Base-by-base conservation (phyloP, 2,113 vertebrate species). In the Hyaena hyaena region DNA sequence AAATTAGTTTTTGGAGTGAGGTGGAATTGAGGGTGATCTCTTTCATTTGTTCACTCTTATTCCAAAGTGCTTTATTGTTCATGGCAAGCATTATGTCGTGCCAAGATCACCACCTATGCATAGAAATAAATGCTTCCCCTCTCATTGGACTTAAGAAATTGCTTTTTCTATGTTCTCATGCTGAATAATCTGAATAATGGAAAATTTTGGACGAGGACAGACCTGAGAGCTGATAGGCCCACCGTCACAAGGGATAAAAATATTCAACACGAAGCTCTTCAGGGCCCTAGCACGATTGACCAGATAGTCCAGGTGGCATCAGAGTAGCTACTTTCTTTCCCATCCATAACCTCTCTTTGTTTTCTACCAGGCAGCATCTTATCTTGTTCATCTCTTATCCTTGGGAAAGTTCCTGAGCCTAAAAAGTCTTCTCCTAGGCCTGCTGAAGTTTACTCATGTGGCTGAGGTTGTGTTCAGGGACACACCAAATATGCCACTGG, bases 401-500 rank as follows among this genome's bases (percentile, higher is more conserved):
- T 74, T 53, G 39, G 14, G 58, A 48, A 79, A 26, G 4, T 63
- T 77, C 58, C 85, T 87, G 80, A 86, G 0, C 69, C 61, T 95
- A 82, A 26, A 14, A 95, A 96, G 71, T 65, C 73, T 90, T 84
- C 58, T n/a, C 23, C 26, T 24, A 10, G 11, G 39, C 4, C 61
- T 71, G n/a, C 31, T 95, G 86, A 92, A 71, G 28, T 39, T 90
- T 50, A 65, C 7, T 7, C 61, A 69, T 4, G 14, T 68, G 97
- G 93, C 95, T 74, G 84, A 81, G 90, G 95, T 88, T 77, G 43
- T 82, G 23, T 7, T 79, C 65, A 69, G 1, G 7, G 66, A 93
- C 66, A 97, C 77, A 61, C 50, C 17, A 65, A 35, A n/a, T 85
- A 84, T 81, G 92, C 24, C 93, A 83, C 66, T 84, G 84, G 55